These are phyloP conservation scores for Odontophorus gujanensis DNA, from an alignment of 2,113 vertebrate genomes.

Conservation along the genomic window DNA sequence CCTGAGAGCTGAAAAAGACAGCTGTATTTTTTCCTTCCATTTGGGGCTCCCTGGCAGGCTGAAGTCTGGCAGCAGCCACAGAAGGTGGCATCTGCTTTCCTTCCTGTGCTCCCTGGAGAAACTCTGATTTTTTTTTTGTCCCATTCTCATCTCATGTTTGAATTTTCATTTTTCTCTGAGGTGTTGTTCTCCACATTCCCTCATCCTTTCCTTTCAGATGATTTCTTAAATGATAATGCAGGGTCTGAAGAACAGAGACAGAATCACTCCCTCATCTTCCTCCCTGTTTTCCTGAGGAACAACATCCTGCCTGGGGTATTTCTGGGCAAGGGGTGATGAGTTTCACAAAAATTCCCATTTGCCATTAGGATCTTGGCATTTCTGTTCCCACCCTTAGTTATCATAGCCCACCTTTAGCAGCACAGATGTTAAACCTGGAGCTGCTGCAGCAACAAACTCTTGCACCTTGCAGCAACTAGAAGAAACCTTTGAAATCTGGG, in stretches of 20 bases:
- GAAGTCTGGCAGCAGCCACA: neutral
- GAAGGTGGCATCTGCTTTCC: neutral
- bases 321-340: accelerated
- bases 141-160: neutral
- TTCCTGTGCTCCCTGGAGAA: neutral
- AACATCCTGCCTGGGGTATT: neutral
- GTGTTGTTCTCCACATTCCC: neutral
- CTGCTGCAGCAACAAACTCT: neutral
- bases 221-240: neutral
- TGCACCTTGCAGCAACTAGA: accelerated
- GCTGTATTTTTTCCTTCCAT: neutral
- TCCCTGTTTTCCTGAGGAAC: neutral
- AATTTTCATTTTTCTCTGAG: neutral
- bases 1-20: neutral
- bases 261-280: neutral
- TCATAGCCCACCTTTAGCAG: too few species aligned
- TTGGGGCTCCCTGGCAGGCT: neutral
- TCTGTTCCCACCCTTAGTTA: neutral
- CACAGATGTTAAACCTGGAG: neutral
- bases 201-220: neutral
- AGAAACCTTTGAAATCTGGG: neutral
- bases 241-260: neutral
- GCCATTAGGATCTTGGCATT: neutral
- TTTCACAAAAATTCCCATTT: neutral
- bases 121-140: neutral